A percentile compares a stretch with the other conserved stretches of the same genome.
phyloP scores from a whole-genome alignment of 1,140 invertebrate species.

The Forficula auricularia region DNA sequence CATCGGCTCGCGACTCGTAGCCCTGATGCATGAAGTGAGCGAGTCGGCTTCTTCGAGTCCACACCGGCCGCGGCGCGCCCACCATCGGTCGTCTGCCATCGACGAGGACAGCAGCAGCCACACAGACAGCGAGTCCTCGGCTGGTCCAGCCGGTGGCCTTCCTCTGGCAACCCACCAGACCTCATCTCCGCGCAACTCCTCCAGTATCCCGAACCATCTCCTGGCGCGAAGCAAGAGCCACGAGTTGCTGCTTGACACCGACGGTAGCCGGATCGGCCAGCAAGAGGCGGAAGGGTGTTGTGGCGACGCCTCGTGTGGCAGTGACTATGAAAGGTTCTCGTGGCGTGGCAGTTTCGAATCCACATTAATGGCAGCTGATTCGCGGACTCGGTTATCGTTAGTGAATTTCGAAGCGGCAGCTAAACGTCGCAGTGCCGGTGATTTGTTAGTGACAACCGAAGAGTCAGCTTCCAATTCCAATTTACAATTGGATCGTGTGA shows the following conservation, averaged over 20 bases:
- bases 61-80: background rate
- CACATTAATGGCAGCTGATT: constrained; percentile 63
- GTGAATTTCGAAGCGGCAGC: constrained; percentile 42
- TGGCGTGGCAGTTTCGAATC: constrained; percentile 82
- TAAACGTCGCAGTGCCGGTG: constrained; percentile 58
- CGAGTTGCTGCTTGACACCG: constrained; percentile 46
- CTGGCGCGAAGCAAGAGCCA: constrained; percentile 57
- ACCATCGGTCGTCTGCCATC: too few species aligned
- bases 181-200: constrained; percentile 11
- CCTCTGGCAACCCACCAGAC: too few species aligned
- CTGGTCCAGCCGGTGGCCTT: too few species aligned
- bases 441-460: constrained; percentile 43
- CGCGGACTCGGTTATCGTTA: constrained; percentile 53
- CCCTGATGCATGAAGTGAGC: constrained; percentile 81
- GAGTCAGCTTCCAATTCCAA: constrained; percentile 55
- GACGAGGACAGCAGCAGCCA: too few species aligned
- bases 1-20: constrained; percentile 71
- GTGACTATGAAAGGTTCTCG: constrained; percentile 72
- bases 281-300: background rate
- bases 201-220: constrained; percentile 18
- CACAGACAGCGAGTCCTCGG: too few species aligned
- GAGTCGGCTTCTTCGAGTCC: constrained; percentile 23
- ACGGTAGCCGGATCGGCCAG: constrained; percentile 23
- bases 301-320: constrained; percentile 20
- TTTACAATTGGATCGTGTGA: constrained; percentile 44